Base-by-base conservation (phyloP, 2,797 vertebrate species). In the Lagorchestes hirsutus region DNA sequence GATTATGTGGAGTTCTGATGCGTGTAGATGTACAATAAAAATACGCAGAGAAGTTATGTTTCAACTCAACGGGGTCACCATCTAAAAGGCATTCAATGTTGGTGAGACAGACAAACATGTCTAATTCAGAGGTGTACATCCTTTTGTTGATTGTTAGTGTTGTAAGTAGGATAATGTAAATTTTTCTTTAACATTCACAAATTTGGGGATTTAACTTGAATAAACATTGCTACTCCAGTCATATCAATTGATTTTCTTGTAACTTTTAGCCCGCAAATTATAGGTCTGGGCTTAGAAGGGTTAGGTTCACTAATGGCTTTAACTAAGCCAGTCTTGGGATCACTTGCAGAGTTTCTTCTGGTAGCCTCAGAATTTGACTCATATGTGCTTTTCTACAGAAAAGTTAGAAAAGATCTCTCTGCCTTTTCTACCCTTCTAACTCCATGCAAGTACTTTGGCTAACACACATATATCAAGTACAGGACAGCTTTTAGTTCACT, bases 71-170 rank as follows among this genome's bases (percentile, higher is more conserved):
- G 52, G 46, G 54, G 92, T 14, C 16, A 94, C 24, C 2, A 40
- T 50, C 91, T 96, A 91, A 93, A 95, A 94, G 18, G 29, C 52
- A 34, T 91, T 54, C 90, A 6, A 9, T n/a, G 55, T 91, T 31
- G 54, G 52, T 34, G 90, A 55, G 74, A 46, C 50, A 29, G 91
- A n/a, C 54, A 87, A 94, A 58, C 62, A 91, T 91, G 54, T 55
- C 74, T 95, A 52, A 96, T 95, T 95, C 59, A n/a, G 92, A 28
- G 90, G 93, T 95, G 92, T 57, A 40, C 56, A 4, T 93, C 92
- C 54, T 6, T 96, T 95, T 94, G 74, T 93, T 93, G 55, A 74
- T 95, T 55, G 13, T 55, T 54, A 93, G 14, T 93, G 18, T 94
- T 94, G 9, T 91, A 94, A 95, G 94, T 55, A 91, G 74, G 29